These are phyloP conservation scores for Maniola hyperantus DNA, from an alignment of 2,888 invertebrate species.

Conservation along the genomic window DNA sequence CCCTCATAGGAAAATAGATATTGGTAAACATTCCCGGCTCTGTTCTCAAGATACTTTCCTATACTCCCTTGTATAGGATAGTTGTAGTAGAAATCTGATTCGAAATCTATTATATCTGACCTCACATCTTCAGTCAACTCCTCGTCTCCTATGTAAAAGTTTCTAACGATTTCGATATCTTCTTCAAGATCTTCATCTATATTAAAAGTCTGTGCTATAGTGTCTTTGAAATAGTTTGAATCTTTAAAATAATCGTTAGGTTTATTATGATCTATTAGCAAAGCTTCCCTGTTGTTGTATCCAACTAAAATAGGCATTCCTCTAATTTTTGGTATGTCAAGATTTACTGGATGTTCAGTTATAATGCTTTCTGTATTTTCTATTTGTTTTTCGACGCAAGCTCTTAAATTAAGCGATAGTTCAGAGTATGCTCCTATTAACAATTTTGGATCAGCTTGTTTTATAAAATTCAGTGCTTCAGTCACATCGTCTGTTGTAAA, in stretches of 20 bases:
- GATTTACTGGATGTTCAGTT: conserved; percentile 48
- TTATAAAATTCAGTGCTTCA: conserved; percentile 54
- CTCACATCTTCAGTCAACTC: conserved; percentile 39
- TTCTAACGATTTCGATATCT: conserved; percentile 44
- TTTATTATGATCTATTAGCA: conserved; percentile 36
- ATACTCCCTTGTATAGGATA: conserved; percentile 54
- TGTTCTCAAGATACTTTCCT: conserved; percentile 39
- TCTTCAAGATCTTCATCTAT: conserved; percentile 43
- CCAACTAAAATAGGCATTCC: conserved; percentile 57
- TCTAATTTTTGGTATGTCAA: conserved; percentile 48
- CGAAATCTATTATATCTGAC: conserved; percentile 49
- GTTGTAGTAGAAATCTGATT: conserved; percentile 55
- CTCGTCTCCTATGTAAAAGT: conserved; percentile 59
- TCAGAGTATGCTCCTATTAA: conserved; percentile 49
- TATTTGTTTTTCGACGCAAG: conserved; percentile 54
- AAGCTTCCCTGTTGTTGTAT: conserved; percentile 52
- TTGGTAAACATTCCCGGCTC: conserved; percentile 48
- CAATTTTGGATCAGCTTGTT: conserved; percentile 46
- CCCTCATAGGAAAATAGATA: conserved; percentile 62
- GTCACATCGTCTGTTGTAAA: conserved; percentile 44
- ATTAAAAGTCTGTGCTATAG: conserved; percentile 43
- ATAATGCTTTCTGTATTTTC: conserved; percentile 44
- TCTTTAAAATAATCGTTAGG: conserved; percentile 39
- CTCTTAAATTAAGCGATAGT: conserved; percentile 42
- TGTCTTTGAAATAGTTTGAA: conserved; percentile 36